phyloP scores from a whole-genome alignment of 2,888 invertebrate genomes.

The Alsophila aescularia region DNA sequence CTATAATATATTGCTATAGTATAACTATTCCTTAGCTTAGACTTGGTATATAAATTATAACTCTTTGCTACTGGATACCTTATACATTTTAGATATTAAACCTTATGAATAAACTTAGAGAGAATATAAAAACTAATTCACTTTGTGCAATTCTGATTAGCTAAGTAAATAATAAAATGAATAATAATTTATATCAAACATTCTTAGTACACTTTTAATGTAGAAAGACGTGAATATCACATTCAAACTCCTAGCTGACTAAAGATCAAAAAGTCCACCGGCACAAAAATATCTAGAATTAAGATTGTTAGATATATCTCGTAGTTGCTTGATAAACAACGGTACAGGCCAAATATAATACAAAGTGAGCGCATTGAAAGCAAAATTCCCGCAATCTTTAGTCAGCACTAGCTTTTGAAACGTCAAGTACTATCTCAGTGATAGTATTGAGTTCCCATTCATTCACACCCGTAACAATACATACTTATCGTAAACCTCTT shows the following conservation, averaged over 20 bases:
- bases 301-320: too few relatives aligned
- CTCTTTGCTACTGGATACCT: too few relatives aligned
- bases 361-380: too few relatives aligned
- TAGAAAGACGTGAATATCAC: conserved; percentile 57
- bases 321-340: too few relatives aligned
- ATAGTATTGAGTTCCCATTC: conserved; percentile 30
- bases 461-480: conserved; percentile 4
- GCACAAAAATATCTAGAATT: too few relatives aligned
- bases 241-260: conserved; percentile 13
- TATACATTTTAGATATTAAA: too few relatives aligned
- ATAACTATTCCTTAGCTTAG: too few relatives aligned
- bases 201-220: conserved; percentile 58
- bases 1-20: too few relatives aligned
- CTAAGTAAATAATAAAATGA: not conserved
- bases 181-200: conserved; percentile 45
- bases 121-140: conserved; percentile 39
- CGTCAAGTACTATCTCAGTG: conserved; percentile 24
- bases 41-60: too few relatives aligned
- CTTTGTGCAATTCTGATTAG: conserved; percentile 69
- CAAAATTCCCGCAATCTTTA: not conserved
- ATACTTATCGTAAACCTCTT: conserved; percentile 3
- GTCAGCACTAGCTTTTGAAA: conserved; percentile 16
- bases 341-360: too few relatives aligned
- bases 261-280: too few relatives aligned
- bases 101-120: not conserved